Evolutionary conservation across 2,113 vertebrate genomes (phyloP).

Genomic region (Sialia sialis): DNA sequence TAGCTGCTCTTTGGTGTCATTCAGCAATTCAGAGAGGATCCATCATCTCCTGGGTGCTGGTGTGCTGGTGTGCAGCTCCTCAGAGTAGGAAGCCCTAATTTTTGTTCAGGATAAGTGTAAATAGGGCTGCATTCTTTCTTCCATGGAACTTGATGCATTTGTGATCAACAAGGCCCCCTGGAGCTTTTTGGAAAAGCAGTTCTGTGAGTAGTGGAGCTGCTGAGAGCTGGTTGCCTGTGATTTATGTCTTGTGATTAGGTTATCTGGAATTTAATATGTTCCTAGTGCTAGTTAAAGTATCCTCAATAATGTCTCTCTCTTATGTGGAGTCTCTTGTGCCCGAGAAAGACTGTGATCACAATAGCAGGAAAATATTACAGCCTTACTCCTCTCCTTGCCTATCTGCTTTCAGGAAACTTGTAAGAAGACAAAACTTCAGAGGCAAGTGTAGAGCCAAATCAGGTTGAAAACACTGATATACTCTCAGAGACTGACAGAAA

Average conservation of each 20-base stretch:
- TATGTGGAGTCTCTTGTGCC: neutral
- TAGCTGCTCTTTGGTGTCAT: neutral
- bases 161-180: conserved; percentile 7
- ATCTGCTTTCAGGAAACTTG: neutral
- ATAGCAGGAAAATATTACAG: neutral
- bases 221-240: conserved; percentile 39
- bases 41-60: fast-evolving
- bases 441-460: neutral
- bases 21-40: neutral
- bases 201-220: neutral
- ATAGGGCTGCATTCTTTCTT: neutral
- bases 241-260: conserved; percentile 10
- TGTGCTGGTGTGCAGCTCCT: neutral
- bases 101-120: neutral
- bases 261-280: conserved; percentile 49
- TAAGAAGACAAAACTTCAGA: neutral
- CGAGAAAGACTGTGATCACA: neutral
- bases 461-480: neutral
- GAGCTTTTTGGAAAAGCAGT: conserved; percentile 18
- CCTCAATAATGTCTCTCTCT: conserved; percentile 3
- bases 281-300: conserved; percentile 22
- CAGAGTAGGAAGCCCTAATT: neutral
- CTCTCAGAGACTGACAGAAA: neutral
- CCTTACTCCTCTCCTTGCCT: neutral
- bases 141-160: neutral